Base-by-base conservation (phyloP, 2,888 invertebrate genomes). In the Xanthia icteritia region DNA sequence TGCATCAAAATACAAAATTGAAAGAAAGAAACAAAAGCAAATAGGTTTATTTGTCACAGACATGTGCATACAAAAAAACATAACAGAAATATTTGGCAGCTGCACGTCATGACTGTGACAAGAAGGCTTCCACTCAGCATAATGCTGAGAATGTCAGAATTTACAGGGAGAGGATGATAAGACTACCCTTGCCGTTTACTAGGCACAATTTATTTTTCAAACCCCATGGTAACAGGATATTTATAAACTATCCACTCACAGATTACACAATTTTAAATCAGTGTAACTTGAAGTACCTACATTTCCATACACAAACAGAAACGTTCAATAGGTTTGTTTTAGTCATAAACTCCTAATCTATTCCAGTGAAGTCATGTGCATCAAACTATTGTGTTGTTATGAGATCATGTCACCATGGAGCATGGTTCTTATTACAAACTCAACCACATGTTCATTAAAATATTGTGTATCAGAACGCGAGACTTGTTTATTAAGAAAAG, bases 261-360 rank as follows among this genome's bases (percentile, higher is more conserved):
- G 5, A 48, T n/a, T 58, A 60, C 11, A 58, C 58, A 48, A 61
- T 61, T 27, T 54, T 51, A 68, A 58, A 76, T 64, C 8, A 36
- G 31, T 8, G 27, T 36, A 17, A 48, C 27, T n/a, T 11, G 36
- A 9, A 67, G 66, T 85, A 64, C n/a, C n/a, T n/a, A n/a, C n/a
- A 60, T 67, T 86, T 65, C 83, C 71, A 72, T 51, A 56, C 15
- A 56, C 27, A 82, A 78, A 86, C 77, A 83, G 83, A 82, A 77
- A 65, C 23, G 0, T 42, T 45, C 60, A 71, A 83, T 82, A 67
- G 51, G 31, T 54, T 71, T 20, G 39, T 70, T 82, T 82, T 39
- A 63, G 67, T 82, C 54, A 67, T 69, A 58, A 66, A 75, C 9
- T 20, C 31, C 0, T 51, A 70, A 79, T 84, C 60, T 39, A 56